Base-by-base conservation (phyloP, 2,113 vertebrate genomes). In the Bambusicola thoracicus region DNA sequence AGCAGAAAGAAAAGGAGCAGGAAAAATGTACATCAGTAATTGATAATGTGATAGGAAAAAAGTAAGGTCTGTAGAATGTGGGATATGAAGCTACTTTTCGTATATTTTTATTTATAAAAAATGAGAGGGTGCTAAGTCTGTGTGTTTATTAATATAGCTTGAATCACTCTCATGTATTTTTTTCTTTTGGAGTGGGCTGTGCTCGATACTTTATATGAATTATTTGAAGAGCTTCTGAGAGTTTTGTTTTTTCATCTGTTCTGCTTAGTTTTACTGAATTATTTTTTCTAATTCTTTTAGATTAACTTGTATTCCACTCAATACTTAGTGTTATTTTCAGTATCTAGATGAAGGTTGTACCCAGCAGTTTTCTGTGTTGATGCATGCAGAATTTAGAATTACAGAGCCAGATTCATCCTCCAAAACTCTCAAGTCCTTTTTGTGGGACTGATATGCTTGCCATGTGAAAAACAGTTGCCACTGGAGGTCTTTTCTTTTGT, bases 71-170 rank as follows among this genome's bases (percentile, higher is more conserved):
- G 38, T 56, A 70, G 29, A 46, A 55, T 9, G 20, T 46, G 24
- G 9, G 53, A 74, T 59, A 25, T 53, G 55, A 69, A 73, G 24
- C 21, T 70, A 19, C 21, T 75, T 82, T n/a, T 56, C n/a, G 13
- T 43, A 22, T 0, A 11, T 74, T 48, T 43, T 41, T 53, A 30
- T 49, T 49, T 69, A 7, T 29, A 58, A 18, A 24, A 68, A 17
- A 25, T 62, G 1, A 24, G 34, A 30, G 43, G 25, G 10, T 73
- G 4, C 8, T 80, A 1, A 1, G 14, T 40, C 6, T 77, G 5
- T 79, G 10, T 51, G 7, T 53, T 88, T 5, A 24, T 34, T 85
- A 13, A 32, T 15, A 61, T 41, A 46, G 24, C 43, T 21, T 84
- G 73, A 41, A 63, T 84, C n/a, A 46, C 22, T 73, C 15, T 29